These are phyloP conservation scores for Dynastes maya DNA, from an alignment of 2,888 invertebrate species.

Conservation along the genomic window DNA sequence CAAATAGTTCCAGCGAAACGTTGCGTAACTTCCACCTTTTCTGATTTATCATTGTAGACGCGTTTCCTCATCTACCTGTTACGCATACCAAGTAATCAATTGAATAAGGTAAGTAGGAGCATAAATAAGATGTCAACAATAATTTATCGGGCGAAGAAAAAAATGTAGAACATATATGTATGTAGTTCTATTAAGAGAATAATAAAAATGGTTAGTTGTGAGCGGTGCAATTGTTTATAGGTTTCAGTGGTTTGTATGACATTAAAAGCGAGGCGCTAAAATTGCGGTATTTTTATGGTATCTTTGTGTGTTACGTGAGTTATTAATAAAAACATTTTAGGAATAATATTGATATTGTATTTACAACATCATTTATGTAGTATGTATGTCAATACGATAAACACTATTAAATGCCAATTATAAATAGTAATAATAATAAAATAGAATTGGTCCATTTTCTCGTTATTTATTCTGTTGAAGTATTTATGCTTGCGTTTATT, in stretches of 20 bases:
- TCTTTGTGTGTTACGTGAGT: background rate
- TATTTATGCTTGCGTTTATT: too few species aligned
- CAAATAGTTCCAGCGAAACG: background rate
- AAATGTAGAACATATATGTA: background rate
- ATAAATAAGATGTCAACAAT: slow-evolving; percentile 1
- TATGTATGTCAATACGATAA: too few species aligned
- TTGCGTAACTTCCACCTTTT: slow-evolving; percentile 1
- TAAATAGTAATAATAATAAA: too few species aligned
- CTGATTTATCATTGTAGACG: background rate
- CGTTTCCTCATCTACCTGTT: background rate
- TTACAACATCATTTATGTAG: too few species aligned
- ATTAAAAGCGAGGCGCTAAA: slow-evolving; percentile 19
- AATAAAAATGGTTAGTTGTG: background rate
- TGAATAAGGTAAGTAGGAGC: slow-evolving; percentile 13
- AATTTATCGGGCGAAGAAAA: slow-evolving; percentile 2
- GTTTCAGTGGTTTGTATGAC: background rate
- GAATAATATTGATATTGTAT: background rate
- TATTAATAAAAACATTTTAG: background rate
- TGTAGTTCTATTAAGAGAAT: background rate
- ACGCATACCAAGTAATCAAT: background rate
- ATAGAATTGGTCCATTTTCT: too few species aligned
- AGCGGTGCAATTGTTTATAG: background rate
- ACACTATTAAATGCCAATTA: too few species aligned
- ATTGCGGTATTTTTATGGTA: background rate
- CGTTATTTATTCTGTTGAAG: too few species aligned